Base-by-base conservation (phyloP, 2,113 vertebrate species). In the Polypterus bichir region DNA sequence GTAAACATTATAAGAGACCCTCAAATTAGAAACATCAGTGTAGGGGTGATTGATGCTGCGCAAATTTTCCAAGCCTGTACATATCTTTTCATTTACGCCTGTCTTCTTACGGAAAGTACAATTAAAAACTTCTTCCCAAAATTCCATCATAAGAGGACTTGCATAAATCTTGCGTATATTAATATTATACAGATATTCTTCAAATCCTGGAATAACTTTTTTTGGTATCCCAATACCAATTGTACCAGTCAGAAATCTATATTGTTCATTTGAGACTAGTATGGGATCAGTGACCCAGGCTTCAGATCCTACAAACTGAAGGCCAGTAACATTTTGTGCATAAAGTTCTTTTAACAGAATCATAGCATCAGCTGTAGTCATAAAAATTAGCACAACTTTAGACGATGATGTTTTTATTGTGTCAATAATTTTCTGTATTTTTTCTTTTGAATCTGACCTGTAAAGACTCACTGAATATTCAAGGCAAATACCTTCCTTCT, bases 221-320 rank as follows among this genome's bases (percentile, higher is more conserved):
- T 86, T 82, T 6, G 73, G 69, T 11, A 81, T 65, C 3, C 76
- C 82, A 70, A 83, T 86, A 59, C 84, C 84, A 0, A 87, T 64
- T 0, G 79, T 60, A 3, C 85, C 83, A 8, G 81, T 77, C 64
- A 87, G 83, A 6, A 73, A 73, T 57, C n/a, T 62, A 11, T 80
- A 81, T 1, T 80, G 79, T 65, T 84, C 77, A 5, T 76, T 71
- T 0, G 77, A 83, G 47, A 81, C 81, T 2, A 76, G 80, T 10
- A 62, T 68, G 49, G 71, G 2, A 48, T 80, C 67, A 63, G 78
- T 81, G 65, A 78, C 77, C 86, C 86, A 87, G 0, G 84, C 83
- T 68, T 70, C 85, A 62, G 85, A 86, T n/a, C 76, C 85, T 48
- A 87, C 76, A 85, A 85, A 88, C 66, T 87, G 83, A 62, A 86